phyloP scores from a whole-genome alignment of 2,797 vertebrate species.

The Pseudochirops cupreus region DNA sequence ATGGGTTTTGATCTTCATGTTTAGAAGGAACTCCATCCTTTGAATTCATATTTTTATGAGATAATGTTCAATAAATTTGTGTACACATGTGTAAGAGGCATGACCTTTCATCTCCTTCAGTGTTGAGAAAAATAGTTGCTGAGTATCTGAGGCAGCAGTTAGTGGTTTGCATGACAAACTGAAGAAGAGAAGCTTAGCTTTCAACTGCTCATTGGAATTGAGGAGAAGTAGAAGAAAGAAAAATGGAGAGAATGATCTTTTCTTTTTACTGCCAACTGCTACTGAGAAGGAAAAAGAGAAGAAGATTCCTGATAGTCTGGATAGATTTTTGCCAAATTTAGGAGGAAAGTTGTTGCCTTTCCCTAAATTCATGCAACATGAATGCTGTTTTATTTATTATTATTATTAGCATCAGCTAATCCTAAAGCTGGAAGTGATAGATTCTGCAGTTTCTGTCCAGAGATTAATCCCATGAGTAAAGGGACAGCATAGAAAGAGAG shows the following conservation, averaged over 20 bases:
- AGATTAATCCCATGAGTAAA: neutral
- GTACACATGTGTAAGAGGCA: neutral
- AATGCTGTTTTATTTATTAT: neutral
- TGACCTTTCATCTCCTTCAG: neutral
- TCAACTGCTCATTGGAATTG: neutral
- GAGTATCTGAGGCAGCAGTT: neutral
- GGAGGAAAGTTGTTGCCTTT: neutral
- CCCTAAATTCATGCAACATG: neutral
- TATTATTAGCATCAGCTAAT: no score
- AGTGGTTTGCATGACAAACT: neutral
- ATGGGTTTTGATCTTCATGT: neutral
- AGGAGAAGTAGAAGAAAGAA: neutral
- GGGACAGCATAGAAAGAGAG: neutral
- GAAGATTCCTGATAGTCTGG: neutral
- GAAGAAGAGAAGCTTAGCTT: neutral
- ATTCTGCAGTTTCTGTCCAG: neutral
- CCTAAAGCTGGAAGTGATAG: neutral
- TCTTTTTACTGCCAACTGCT: neutral
- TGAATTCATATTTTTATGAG: neutral
- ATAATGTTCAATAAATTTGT: neutral
- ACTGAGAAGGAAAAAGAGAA: neutral
- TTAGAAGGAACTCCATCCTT: neutral
- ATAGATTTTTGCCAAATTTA: neutral
- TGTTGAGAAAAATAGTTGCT: neutral
- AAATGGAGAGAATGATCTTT: neutral